Conservation (phyloP, 1,140 invertebrate genomes). For the Pomacea maculata region DNA sequence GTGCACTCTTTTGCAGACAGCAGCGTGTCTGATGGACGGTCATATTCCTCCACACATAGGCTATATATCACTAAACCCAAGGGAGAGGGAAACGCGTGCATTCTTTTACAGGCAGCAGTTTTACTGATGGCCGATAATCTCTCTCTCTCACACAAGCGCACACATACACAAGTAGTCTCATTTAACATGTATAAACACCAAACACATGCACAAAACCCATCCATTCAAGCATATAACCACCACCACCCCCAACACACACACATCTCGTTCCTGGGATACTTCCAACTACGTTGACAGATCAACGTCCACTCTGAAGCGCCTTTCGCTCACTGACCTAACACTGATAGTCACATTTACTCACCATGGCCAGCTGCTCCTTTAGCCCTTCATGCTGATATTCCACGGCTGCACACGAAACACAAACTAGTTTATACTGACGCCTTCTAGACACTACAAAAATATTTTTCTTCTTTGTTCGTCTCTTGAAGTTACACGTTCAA, state of each 20-base stretch:
- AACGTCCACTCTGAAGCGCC: background rate
- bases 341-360: background rate
- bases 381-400: slow-evolving; percentile 11
- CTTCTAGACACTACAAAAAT: background rate
- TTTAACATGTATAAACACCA: background rate
- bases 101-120: background rate
- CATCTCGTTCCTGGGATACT: background rate
- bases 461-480: background rate
- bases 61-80: background rate
- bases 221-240: background rate
- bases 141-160: background rate
- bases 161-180: background rate
- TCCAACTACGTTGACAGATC: background rate
- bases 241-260: background rate
- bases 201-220: background rate
- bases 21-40: background rate
- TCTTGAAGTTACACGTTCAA: background rate
- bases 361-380: slow-evolving; percentile 19
- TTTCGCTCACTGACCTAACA: no score
- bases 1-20: background rate
- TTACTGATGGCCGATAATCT: background rate
- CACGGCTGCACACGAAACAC: background rate
- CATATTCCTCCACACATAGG: background rate
- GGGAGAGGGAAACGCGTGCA: background rate
- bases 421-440: background rate